These are phyloP conservation scores for Excalfactoria chinensis DNA, from an alignment of 2,113 vertebrate genomes.

Conservation along the genomic window DNA sequence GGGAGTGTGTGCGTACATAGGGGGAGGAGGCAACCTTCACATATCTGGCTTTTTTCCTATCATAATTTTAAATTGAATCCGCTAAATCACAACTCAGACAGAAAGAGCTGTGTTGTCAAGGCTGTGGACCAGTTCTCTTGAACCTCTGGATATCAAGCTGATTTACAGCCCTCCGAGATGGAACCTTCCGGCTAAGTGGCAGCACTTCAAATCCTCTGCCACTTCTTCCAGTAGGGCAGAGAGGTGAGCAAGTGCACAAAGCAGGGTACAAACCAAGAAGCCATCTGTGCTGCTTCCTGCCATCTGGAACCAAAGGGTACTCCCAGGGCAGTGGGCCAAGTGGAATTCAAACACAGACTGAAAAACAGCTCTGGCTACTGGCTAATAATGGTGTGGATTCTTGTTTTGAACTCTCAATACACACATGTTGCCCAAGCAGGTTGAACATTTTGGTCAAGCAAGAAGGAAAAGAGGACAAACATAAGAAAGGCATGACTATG, in stretches of 20 bases:
- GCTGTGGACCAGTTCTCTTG: constrained; percentile 10
- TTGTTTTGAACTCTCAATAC: background rate
- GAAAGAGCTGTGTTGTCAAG: background rate
- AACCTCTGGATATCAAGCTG: constrained; percentile 5
- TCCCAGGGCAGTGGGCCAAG: background rate
- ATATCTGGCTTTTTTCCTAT: background rate
- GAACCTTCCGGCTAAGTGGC: constrained; percentile 6
- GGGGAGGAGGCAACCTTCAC: constrained; percentile 21
- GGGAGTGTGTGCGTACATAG: background rate
- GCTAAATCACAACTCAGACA: constrained; percentile 15
- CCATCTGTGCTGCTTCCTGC: background rate
- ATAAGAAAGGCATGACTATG: background rate
- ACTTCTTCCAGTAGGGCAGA: constrained; percentile 18
- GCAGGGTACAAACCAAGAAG: constrained; percentile 2
- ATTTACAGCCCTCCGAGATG: constrained; percentile 31
- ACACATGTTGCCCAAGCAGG: background rate
- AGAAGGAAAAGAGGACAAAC: background rate
- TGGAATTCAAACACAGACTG: background rate
- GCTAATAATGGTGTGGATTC: background rate
- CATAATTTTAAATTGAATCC: constrained; percentile 1
- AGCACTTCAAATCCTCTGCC: background rate
- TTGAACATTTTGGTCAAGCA: background rate
- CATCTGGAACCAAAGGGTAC: background rate
- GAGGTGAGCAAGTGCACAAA: background rate
- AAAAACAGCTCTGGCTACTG: background rate